A percentile compares a stretch with the other conserved stretches of the same genome.
Evolutionary conservation across 2,113 vertebrate genomes (phyloP).

Genomic region (Euleptes europaea): DNA sequence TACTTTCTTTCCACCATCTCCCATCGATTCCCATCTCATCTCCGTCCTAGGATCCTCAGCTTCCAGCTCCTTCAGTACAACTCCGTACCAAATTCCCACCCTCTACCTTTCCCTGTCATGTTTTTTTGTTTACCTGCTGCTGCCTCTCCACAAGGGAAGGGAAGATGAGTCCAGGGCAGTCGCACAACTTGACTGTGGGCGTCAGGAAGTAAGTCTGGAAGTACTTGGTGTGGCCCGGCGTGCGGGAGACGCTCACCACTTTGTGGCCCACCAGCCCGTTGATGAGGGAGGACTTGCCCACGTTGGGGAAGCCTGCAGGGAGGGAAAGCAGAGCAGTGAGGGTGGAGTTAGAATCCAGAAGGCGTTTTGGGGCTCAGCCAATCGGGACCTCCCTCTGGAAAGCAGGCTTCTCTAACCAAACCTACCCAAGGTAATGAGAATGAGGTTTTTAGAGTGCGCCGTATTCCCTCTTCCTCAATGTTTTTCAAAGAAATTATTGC

Average conservation of each 20-base stretch:
- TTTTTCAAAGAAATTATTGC: no score
- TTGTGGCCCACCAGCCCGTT: constrained; percentile 89
- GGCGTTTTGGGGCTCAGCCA: background rate
- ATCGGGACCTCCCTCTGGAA: background rate
- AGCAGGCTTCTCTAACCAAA: background rate
- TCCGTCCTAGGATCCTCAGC: background rate
- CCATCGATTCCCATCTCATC: background rate
- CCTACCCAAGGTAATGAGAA: background rate
- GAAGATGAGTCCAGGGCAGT: constrained; percentile 91
- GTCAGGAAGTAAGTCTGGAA: constrained; percentile 97
- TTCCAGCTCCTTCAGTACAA: background rate
- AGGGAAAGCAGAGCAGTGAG: background rate
- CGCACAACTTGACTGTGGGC: constrained; percentile 87
- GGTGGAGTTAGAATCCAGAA: background rate
- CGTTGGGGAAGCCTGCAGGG: constrained; percentile 85
- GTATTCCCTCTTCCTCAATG: no score
- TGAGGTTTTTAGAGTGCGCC: no score
- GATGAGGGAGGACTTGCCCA: constrained; percentile 91
- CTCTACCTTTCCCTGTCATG: background rate
- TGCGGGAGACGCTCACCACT: constrained; percentile 92
- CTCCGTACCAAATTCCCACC: background rate
- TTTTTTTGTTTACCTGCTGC: constrained; percentile 77
- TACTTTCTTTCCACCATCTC: background rate
- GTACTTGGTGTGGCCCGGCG: constrained; percentile 94
- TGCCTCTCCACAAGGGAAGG: constrained; percentile 84